phyloP scores from a whole-genome alignment of 2,797 vertebrate genomes.

The Takifugu ocellatus region DNA sequence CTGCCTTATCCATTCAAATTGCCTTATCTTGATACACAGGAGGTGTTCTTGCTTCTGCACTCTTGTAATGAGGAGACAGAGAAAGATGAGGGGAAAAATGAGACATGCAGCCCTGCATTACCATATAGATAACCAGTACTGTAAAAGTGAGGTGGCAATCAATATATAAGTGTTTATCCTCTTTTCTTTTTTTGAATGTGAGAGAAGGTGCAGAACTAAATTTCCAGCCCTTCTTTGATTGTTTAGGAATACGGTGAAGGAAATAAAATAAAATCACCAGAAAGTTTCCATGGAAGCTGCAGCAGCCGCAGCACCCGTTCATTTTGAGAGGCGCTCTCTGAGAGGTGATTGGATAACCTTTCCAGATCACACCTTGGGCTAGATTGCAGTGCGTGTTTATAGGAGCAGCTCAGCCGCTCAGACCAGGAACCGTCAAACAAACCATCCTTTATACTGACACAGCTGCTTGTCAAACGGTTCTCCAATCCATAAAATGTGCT shows the following conservation, averaged over 20 bases:
- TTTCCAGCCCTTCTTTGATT: constrained; percentile 29
- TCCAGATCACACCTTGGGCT: constrained; percentile 56
- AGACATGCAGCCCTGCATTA: constrained; percentile 67
- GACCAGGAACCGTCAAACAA: constrained; percentile 67
- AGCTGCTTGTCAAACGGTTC: constrained; percentile 65
- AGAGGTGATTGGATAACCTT: constrained; percentile 70
- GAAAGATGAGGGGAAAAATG: constrained; percentile 73
- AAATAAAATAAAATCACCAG: not conserved
- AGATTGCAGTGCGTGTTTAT: constrained; percentile 73
- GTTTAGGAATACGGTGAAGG: constrained; percentile 7
- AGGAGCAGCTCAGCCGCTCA: constrained; percentile 55
- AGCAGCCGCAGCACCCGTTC: constrained; percentile 48
- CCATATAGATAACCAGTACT: constrained; percentile 80
- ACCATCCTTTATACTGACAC: constrained; percentile 76
- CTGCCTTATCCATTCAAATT: constrained; percentile 79
- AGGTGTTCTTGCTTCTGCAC: constrained; percentile 58
- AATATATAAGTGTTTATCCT: constrained; percentile 54
- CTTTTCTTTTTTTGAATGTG: constrained; percentile 31
- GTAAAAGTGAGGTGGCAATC: constrained; percentile 64
- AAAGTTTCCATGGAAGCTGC: constrained; percentile 15
- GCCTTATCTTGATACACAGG: constrained; percentile 75
- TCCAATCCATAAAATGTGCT: constrained; percentile 70
- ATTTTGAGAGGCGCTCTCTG: constrained; percentile 65
- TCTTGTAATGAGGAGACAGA: constrained; percentile 66
- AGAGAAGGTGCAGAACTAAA: constrained; percentile 21